These are phyloP conservation scores for Triplophysa siluroides DNA, from an alignment of 2,113 vertebrate genomes.

Conservation along the genomic window DNA sequence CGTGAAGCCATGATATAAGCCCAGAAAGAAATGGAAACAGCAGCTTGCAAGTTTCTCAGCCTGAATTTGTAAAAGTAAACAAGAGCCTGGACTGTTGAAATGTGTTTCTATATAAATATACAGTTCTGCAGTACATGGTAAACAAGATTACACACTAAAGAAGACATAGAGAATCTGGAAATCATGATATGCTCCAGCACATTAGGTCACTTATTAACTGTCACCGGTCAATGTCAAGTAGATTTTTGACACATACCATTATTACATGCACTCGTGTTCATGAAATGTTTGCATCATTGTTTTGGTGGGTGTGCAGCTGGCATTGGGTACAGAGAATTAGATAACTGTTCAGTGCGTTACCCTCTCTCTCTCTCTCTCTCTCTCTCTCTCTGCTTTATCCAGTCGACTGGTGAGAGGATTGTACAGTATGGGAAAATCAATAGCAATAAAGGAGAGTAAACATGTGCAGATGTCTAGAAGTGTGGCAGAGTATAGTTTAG, in stretches of 20 bases:
- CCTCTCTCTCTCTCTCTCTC: background rate
- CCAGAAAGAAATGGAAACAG: constrained; percentile 66
- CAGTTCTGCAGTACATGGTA: constrained; percentile 67
- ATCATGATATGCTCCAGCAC: constrained; percentile 51
- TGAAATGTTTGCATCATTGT: constrained; percentile 34
- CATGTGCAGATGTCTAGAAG: constrained; percentile 61
- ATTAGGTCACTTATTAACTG: background rate
- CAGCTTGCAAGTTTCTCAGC: constrained; percentile 80
- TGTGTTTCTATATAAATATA: constrained; percentile 79
- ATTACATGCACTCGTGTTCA: background rate
- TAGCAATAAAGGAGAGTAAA: constrained; percentile 69
- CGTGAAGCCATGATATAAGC: background rate
- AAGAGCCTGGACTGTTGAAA: constrained; percentile 76
- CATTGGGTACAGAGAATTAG: constrained; percentile 17
- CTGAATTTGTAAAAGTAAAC: constrained; percentile 80
- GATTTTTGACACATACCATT: constrained; percentile 8
- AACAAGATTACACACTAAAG: constrained; percentile 69
- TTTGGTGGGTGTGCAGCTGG: constrained; percentile 14
- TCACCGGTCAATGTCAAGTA: constrained; percentile 17
- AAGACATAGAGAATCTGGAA: constrained; percentile 59
- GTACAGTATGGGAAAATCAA: constrained; percentile 68
- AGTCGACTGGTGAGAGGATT: constrained; percentile 62
- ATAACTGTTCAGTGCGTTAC: background rate
- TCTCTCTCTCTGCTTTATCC: constrained; percentile 55
- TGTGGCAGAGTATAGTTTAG: constrained; percentile 56